Conservation (phyloP, 2,113 vertebrate species). For the Python bivittatus region DNA sequence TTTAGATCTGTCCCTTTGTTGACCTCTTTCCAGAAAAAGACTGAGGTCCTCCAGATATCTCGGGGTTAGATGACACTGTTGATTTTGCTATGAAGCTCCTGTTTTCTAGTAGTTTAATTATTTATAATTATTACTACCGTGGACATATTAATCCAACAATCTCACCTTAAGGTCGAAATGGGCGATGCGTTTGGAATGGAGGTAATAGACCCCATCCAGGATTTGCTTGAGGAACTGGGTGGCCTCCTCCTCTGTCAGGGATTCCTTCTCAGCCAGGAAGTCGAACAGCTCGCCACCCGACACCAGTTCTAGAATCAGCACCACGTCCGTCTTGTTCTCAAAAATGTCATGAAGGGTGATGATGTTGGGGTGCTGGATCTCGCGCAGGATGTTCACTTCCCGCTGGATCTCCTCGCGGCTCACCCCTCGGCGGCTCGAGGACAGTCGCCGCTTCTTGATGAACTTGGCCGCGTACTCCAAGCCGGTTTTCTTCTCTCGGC, state of each 20-base stretch:
- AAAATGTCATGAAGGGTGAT: constrained; percentile 98
- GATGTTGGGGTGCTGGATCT: constrained; percentile 98
- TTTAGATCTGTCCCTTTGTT: too few relatives aligned
- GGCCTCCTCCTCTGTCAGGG: constrained; percentile 94
- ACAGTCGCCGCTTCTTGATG: constrained; percentile 95
- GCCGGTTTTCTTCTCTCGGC: constrained; percentile 83
- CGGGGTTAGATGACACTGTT: too few relatives aligned
- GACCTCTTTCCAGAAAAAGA: too few relatives aligned
- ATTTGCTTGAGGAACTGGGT: constrained; percentile 98
- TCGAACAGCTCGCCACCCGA: constrained; percentile 94
- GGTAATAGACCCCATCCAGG: constrained; percentile 92
- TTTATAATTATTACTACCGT: background rate
- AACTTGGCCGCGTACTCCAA: constrained; percentile 93
- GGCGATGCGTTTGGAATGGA: constrained; percentile 93
- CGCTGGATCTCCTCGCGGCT: constrained; percentile 96
- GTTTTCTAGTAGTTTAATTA: background rate
- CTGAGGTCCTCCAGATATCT: too few relatives aligned
- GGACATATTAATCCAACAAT: background rate
- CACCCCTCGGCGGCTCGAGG: constrained; percentile 92
- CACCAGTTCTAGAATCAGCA: constrained; percentile 96
- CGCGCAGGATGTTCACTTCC: constrained; percentile 94
- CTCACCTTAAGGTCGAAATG: constrained; percentile 97
- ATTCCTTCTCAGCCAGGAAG: constrained; percentile 97
- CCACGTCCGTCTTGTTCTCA: constrained; percentile 96
- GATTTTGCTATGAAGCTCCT: too few relatives aligned